These are phyloP conservation scores for Urophycis tenuis DNA, from an alignment of 2,797 vertebrate genomes.

Conservation along the genomic window DNA sequence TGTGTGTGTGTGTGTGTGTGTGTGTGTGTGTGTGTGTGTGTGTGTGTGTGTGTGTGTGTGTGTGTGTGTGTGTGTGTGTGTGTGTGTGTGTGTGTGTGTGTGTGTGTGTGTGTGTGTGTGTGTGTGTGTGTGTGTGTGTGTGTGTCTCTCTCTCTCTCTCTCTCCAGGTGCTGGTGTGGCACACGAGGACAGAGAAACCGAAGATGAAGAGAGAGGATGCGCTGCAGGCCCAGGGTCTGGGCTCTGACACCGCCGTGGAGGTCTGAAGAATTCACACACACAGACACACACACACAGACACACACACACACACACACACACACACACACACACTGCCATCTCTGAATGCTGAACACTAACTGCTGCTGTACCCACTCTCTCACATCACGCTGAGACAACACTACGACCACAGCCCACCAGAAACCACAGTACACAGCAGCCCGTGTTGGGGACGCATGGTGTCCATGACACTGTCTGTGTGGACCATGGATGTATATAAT, in stretches of 20 bases:
- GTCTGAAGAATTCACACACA: constrained; percentile 65
- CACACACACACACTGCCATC: background rate
- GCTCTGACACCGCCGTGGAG: constrained; percentile 82
- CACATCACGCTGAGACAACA: too few relatives aligned
- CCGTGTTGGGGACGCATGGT: background rate
- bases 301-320: constrained; percentile 2
- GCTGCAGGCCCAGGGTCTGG: constrained; percentile 80
- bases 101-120: too few relatives aligned
- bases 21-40: too few relatives aligned
- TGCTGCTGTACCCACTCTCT: too few relatives aligned
- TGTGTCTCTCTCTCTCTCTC: too few relatives aligned
- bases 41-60: too few relatives aligned
- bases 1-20: too few relatives aligned
- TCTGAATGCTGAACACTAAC: background rate
- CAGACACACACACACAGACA: constrained; percentile 20
- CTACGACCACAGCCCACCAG: too few relatives aligned
- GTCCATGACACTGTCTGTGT: background rate
- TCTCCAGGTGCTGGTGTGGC: constrained; percentile 86
- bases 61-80: too few relatives aligned
- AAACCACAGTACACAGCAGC: background rate
- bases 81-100: too few relatives aligned
- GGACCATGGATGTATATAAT: background rate
- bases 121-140: too few relatives aligned
- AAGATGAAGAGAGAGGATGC: constrained; percentile 90
- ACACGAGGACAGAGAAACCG: constrained; percentile 89